Base-by-base conservation (phyloP, 2,113 vertebrate genomes). In the Vombatus ursinus region DNA sequence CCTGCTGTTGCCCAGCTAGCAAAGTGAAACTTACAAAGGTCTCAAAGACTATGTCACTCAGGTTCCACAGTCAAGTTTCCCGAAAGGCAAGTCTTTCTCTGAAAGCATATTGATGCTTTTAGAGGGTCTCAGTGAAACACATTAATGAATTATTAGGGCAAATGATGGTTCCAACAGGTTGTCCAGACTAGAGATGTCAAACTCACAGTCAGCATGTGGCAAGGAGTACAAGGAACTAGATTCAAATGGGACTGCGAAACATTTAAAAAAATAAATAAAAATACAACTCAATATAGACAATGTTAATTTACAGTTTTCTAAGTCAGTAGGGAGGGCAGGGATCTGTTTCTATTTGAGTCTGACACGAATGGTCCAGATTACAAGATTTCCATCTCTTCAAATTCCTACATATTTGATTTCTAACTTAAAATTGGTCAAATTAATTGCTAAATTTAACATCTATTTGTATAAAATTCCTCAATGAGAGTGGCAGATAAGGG, bases 61-160 rank as follows among this genome's bases (percentile, higher is more conserved):
- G n/a, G 68, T 84, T 44, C 0, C 52, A 11, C 8, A 92, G 89
- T 50, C 22, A 11, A 91, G 51, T 91, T 89, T 92, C 92, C 92
- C 52, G 37, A 52, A 1, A 84, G 25, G 0, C 1, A 93, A 89
- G 50, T 61, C 90, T 8, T 94, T 68, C 44, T 44, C 26, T 90
- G 91, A 89, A 97, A 91, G 48, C 31, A 26, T 49, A 49, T 52
- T 6, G 3, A 61, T 89, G 26, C 50, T 54, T 68, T 92, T 24
- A 93, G 50, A 4, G 92, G 26, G 23, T 94, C 94, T 92, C 8
- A 77, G 26, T 84, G 50, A 91, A 96, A 52, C 52, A 96, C 2
- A 31, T 47, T n/a, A 51, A 7, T 92, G 26, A 95, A 93, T 89
- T 95, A 90, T 90, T 49, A 95, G 52, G 26, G 48, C 92, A 93